These are phyloP conservation scores for Girardinus metallicus DNA, from an alignment of 2,797 vertebrate genomes.

Conservation along the genomic window DNA sequence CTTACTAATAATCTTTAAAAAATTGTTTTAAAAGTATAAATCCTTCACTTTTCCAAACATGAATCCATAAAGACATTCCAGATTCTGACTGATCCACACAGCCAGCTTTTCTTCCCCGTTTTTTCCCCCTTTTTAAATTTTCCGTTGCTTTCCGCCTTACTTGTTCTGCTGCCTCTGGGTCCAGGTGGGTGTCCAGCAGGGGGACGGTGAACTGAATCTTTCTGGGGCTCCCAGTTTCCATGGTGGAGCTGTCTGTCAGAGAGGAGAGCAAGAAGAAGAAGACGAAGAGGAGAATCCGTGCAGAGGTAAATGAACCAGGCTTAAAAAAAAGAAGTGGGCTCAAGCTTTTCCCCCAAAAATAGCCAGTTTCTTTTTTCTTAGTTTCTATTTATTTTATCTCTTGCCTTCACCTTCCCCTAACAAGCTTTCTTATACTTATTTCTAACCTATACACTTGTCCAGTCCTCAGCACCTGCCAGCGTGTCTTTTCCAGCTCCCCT, in stretches of 20 bases:
- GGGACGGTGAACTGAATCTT: constrained; percentile 94
- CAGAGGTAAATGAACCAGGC: constrained; percentile 17
- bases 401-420: constrained; percentile 30
- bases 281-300: constrained; percentile 47
- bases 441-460: constrained; percentile 17
- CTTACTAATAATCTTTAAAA: background rate
- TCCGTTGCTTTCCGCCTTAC: constrained; percentile 63
- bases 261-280: constrained; percentile 22
- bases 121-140: background rate
- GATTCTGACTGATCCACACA: constrained; percentile 1
- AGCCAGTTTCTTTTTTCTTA: constrained; percentile 25
- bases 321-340: constrained; percentile 24
- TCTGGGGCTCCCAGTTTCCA: constrained; percentile 90
- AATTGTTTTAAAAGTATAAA: background rate
- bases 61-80: constrained; percentile 7
- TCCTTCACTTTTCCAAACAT: background rate
- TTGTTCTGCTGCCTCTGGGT: constrained; percentile 93
- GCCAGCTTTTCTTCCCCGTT: background rate
- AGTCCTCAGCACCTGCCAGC: constrained; percentile 61
- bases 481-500: constrained; percentile 45
- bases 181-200: constrained; percentile 90
- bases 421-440: background rate
- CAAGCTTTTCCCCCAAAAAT: constrained; percentile 27
- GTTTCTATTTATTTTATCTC: constrained; percentile 31
- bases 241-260: constrained; percentile 67